Evolutionary conservation across 2,113 vertebrate genomes (phyloP), one percentile per base, ranked within the genome.

Genomic region (Hydropotes inermis): DNA sequence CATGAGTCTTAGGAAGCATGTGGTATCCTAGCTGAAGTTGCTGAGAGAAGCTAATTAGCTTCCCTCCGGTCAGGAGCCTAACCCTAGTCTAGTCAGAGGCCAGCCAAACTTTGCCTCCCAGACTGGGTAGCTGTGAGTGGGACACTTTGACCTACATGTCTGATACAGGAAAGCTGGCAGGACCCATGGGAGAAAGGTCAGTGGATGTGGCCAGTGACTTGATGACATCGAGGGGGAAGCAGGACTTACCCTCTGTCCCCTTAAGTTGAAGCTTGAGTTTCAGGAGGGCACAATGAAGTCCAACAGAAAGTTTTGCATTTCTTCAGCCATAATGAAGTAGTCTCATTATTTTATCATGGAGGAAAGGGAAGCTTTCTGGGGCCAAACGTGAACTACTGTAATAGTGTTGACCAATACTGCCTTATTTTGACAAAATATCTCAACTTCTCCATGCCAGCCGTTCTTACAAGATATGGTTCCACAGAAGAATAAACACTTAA

Each of bases 391-490:
- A 82, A 78, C 47, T 6, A 6, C 82, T 78, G 28, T 90, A 87
- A 89, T 97, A 58, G 82, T 60, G 25, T 88, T 93, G 74, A 67
- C 58, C 57, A 79, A 89, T 36, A 55, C 28, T 45, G 43, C n/a
- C 27, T 78, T 39, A 55, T 64, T 90, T 92, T 96, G 74, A 78
- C 43, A 87, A 83, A 86, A 89, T 89, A 93, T 79, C 85, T 87
- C 92, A 67, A 84, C 78, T 89, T 92, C 74, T 97, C 50, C 30
- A 33, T 58, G 74, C 7, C n/a, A 82, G 30, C 12, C 25, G 6
- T 81, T 96, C 58, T 90, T 82, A 82, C 3, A 90, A 95, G 60
- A 60, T 43, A 58, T 16, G 6, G 14, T 64, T 30, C 86, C 70
- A 60, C n/a, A 36, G 39, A 25, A 94, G 33, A 89, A 93, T 54